phyloP scores from a whole-genome alignment of 2,797 vertebrate genomes.

The Numenius phaeopus region DNA sequence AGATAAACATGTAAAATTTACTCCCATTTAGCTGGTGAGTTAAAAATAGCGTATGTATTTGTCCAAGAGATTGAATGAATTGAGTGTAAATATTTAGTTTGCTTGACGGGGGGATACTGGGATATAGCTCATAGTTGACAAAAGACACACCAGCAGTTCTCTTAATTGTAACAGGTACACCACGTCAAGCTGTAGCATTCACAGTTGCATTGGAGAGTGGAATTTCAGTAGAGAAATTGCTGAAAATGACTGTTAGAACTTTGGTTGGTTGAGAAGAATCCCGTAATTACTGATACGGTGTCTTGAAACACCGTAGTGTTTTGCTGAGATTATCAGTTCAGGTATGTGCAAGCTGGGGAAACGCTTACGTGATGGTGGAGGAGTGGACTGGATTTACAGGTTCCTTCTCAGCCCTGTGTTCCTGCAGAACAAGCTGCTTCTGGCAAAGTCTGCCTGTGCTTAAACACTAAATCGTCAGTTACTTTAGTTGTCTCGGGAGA shows the following conservation, averaged over 20 bases:
- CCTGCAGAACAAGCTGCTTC: not conserved
- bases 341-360: not conserved
- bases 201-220: not conserved
- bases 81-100: conserved; percentile 27
- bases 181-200: too few species aligned
- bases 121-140: not conserved
- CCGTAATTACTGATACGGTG: accelerated
- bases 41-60: not conserved
- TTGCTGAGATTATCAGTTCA: not conserved
- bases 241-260: not conserved
- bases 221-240: not conserved
- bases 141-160: not conserved
- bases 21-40: not conserved
- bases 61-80: not conserved
- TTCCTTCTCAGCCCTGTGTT: not conserved
- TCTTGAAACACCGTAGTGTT: not conserved
- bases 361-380: not conserved
- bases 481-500: not conserved
- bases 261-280: accelerated
- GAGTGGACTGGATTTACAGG: not conserved
- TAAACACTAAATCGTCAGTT: not conserved
- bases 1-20: not conserved
- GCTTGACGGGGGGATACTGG: not conserved
- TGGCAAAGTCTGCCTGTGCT: not conserved
- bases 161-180: not conserved